phyloP scores from a whole-genome alignment of 2,113 vertebrate genomes.

The Microcebus jonahi region DNA sequence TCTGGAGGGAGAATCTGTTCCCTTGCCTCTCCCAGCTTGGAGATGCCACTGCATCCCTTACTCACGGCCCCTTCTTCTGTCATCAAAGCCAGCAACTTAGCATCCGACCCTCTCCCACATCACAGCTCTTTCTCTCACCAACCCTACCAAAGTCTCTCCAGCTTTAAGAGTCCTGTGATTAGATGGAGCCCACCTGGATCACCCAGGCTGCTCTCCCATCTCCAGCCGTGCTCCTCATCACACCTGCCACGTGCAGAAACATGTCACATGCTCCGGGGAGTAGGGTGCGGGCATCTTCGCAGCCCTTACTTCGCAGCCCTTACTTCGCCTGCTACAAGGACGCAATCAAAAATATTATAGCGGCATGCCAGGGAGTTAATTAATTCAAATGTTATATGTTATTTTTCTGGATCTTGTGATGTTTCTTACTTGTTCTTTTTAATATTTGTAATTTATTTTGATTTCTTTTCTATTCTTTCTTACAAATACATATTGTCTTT shows the following conservation, averaged over 20 bases:
- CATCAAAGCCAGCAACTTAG: not conserved
- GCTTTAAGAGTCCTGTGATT: not conserved
- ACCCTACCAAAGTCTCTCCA: not conserved
- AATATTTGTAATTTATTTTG: not conserved
- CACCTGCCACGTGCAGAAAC: not conserved
- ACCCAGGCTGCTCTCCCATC: too few relatives aligned
- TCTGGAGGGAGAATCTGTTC: not conserved
- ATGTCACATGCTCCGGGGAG: not conserved
- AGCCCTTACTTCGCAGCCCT: not conserved
- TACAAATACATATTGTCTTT: not conserved
- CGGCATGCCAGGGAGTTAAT: not conserved
- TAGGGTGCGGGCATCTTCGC: not conserved
- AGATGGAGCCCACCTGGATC: not conserved
- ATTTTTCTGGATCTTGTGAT: not conserved
- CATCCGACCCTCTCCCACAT: not conserved
- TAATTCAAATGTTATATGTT: not conserved
- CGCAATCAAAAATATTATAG: not conserved
- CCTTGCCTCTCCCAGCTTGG: not conserved
- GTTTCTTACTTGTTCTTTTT: not conserved
- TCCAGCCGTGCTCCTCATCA: not conserved
- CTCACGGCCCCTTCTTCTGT: not conserved
- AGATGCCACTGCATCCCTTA: not conserved
- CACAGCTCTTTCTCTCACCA: not conserved
- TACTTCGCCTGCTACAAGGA: not conserved
- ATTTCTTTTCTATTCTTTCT: slow-evolving; percentile 2